phyloP scores from a whole-genome alignment of 1,140 invertebrate species.

The Antheraea mylitta region DNA sequence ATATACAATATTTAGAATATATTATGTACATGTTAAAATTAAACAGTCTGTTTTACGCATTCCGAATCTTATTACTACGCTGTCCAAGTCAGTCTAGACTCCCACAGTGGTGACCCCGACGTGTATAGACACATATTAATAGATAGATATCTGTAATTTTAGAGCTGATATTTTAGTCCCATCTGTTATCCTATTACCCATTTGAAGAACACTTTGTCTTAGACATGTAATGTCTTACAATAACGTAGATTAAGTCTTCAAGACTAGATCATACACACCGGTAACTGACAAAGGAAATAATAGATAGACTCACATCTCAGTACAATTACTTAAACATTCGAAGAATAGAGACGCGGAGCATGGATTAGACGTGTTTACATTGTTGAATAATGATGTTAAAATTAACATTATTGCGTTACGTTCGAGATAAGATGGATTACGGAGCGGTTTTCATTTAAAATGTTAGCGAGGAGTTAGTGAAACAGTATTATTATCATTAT shows the following conservation, averaged over 20 bases:
- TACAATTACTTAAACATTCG: conserved; percentile 14
- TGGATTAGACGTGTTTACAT: conserved; percentile 17
- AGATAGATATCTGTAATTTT: too few species aligned
- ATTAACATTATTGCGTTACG: conserved; percentile 11
- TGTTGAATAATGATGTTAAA: conserved; percentile 12
- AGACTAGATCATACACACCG: not conserved
- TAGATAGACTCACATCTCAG: not conserved
- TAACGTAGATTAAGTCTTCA: not conserved
- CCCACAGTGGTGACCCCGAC: too few species aligned
- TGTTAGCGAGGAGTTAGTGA: not conserved
- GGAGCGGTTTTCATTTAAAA: not conserved
- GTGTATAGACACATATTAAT: too few species aligned
- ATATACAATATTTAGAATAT: too few species aligned
- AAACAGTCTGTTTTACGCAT: too few species aligned
- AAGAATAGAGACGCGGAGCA: conserved; percentile 9
- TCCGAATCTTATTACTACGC: too few species aligned
- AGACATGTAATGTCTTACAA: not conserved
- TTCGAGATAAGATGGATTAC: not conserved
- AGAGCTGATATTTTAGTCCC: too few species aligned
- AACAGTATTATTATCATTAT: too few species aligned
- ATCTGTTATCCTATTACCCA: too few species aligned
- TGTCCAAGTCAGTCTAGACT: too few species aligned
- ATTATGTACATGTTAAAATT: too few species aligned
- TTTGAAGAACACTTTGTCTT: too few species aligned
- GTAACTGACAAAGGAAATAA: conserved; percentile 7